These are phyloP conservation scores for Axinella damicornis DNA, from an alignment of 37 sponge, comb jelly and placozoan species.

Conservation along the genomic window DNA sequence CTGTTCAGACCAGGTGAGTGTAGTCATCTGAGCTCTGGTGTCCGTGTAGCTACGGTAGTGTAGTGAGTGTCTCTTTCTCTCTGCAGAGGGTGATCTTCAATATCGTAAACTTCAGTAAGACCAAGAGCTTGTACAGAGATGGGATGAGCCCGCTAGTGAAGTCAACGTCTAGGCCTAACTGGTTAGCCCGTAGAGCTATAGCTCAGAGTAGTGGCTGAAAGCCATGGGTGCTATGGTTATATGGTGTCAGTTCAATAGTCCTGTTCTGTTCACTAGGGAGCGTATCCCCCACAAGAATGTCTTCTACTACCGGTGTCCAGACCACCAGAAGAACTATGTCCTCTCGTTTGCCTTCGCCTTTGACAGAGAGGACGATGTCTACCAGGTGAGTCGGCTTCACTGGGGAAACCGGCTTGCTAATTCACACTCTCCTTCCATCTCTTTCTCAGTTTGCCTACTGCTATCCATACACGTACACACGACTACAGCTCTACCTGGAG, in stretches of 20 bases:
- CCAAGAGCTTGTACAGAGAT: slow-evolving; percentile 93
- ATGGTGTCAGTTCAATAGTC: no score
- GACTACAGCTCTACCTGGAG: slow-evolving; percentile 75
- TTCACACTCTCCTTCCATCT: no score
- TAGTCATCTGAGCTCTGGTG: no score
- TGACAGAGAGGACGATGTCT: slow-evolving; percentile 88
- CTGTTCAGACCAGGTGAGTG: slow-evolving; percentile 73
- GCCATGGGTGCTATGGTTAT: no score
- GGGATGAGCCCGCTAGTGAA: slow-evolving; percentile 95
- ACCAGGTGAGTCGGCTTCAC: slow-evolving; percentile 77
- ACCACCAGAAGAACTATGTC: slow-evolving; percentile 93
- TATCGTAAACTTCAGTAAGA: slow-evolving; percentile 95
- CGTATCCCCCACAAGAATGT: slow-evolving; percentile 89
- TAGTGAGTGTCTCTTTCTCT: background rate
- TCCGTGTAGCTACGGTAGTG: no score
- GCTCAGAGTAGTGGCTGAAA: no score
- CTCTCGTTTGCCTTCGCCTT: slow-evolving; percentile 95
- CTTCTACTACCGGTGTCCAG: slow-evolving; percentile 95
- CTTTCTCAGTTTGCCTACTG: slow-evolving; percentile 93
- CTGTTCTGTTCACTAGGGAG: slow-evolving; percentile 69
- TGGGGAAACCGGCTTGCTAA: no score
- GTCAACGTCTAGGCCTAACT: slow-evolving; percentile 91
- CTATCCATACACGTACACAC: slow-evolving; percentile 93
- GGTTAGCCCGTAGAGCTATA: slow-evolving; percentile 54
- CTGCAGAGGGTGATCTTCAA: slow-evolving; percentile 91